These are phyloP conservation scores for Eutrigla gurnardus DNA, from an alignment of 2,797 vertebrate genomes.

Conservation along the genomic window DNA sequence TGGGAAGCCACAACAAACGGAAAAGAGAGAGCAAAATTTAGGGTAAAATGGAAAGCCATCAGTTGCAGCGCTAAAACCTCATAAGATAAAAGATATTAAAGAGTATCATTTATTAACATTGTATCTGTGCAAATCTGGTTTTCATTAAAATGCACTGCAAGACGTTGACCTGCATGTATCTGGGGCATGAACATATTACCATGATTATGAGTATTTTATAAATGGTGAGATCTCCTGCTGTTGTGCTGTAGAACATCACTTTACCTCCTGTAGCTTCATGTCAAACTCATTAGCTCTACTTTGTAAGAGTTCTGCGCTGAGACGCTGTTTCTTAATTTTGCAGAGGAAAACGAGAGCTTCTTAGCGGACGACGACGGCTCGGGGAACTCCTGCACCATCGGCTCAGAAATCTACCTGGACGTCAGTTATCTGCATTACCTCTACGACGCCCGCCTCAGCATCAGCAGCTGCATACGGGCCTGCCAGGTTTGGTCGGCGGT, in stretches of 20 bases:
- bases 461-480: slow-evolving; percentile 88
- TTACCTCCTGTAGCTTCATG: slow-evolving; percentile 55
- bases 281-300: slow-evolving; percentile 70
- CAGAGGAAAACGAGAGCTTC: slow-evolving; percentile 74
- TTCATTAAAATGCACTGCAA: not conserved
- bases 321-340: slow-evolving; percentile 19
- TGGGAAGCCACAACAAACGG: slow-evolving; percentile 2
- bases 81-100: not conserved
- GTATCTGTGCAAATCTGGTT: slow-evolving; percentile 24
- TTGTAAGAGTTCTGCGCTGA: slow-evolving; percentile 33
- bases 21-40: not conserved
- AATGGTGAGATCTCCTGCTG: slow-evolving; percentile 48
- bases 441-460: slow-evolving; percentile 89
- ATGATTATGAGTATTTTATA: slow-evolving; percentile 46
- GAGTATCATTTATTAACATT: slow-evolving; percentile 24
- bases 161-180: slow-evolving; percentile 44
- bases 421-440: slow-evolving; percentile 97
- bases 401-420: slow-evolving; percentile 90
- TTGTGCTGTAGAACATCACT: slow-evolving; percentile 55
- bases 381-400: slow-evolving; percentile 89
- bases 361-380: slow-evolving; percentile 64
- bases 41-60: slow-evolving; percentile 5
- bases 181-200: slow-evolving; percentile 35
- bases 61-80: not conserved
- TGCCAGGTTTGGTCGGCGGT: slow-evolving; percentile 93